Base-by-base conservation (phyloP, 2,888 invertebrate genomes). In the Galerucella nymphaeae region DNA sequence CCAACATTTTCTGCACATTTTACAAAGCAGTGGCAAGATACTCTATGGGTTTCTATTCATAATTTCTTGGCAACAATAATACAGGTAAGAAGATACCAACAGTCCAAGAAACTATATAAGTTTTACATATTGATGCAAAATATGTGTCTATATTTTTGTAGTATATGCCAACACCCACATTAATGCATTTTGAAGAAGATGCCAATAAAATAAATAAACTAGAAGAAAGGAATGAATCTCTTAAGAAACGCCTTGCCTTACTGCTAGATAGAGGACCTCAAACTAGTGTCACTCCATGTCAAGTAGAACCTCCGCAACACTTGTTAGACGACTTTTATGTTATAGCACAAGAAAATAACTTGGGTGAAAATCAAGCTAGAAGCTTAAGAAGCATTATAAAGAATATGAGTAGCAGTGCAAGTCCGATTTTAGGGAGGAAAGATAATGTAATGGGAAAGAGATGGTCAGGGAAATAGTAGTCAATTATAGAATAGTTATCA, bases 1-100 rank as follows among this genome's bases (percentile, higher is more conserved):
- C 92, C 94, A 14, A 90, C 91, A 50, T 99, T 96, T 87, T 91
- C 94, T 16, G 89, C 96, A 68, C 96, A 96, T 87, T 99, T 97
- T 86, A 95, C 94, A 10, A 92, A 94, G 76, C 95, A 95, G 72
- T 99, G 98, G 98, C 97, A 97, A 85, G 98, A 99, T 84, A 97
- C 96, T 41, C 91, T 97, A 80, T 88, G 96, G 70, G 92, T 94
- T 42, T 98, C 98, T 0, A 88, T 98, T 50, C 96, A 97, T 85
- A 98, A 98, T 87, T 94, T 98, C 83, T 88, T 99, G 53, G 94
- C 97, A 14, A 95, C 96, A 0, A 93, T 97, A 75, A 96, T 93
- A 80, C 92, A 93, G 86, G 91, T 90, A 85, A 48, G 13, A 30
- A 30, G 6, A 30, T 30, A 30, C 30, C 8, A 30, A 30, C 1